A percentile compares a stretch with the other conserved stretches of the same genome.
phyloP scores from a whole-genome alignment of 2,888 invertebrate species.

The Hypselothyrea guttata region DNA sequence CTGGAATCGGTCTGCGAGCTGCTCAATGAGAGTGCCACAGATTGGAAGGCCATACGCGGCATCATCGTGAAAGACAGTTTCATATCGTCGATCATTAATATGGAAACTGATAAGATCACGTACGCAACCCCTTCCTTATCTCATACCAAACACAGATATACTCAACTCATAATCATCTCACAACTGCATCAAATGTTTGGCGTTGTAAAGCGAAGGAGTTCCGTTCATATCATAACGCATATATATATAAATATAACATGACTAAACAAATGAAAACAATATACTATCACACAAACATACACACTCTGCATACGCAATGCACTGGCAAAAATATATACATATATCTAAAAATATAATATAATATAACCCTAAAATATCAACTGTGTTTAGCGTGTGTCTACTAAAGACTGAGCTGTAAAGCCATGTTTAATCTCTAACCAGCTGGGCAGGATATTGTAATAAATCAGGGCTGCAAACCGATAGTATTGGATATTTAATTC shows the following conservation, averaged over 20 bases:
- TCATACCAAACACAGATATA: slow-evolving; percentile 15
- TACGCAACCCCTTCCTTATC: slow-evolving; percentile 83
- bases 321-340: slow-evolving; percentile 55
- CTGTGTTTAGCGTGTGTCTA: slow-evolving; percentile 24
- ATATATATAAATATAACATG: slow-evolving; percentile 42
- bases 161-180: slow-evolving; percentile 13
- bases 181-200: slow-evolving; percentile 22
- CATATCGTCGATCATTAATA: slow-evolving; percentile 96
- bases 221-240: slow-evolving; percentile 29
- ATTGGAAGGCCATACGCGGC: slow-evolving; percentile 96
- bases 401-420: slow-evolving; percentile 25
- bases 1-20: slow-evolving; percentile 96
- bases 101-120: slow-evolving; percentile 95
- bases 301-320: slow-evolving; percentile 70
- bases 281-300: slow-evolving; percentile 25
- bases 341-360: slow-evolving; percentile 20
- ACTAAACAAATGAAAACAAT: slow-evolving; percentile 28
- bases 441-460: slow-evolving; percentile 13
- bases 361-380: slow-evolving; percentile 23
- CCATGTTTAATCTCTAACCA: slow-evolving; percentile 30
- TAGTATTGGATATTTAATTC: neutral
- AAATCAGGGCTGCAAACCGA: slow-evolving; percentile 1
- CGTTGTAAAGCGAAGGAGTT: neutral
- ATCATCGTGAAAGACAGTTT: slow-evolving; percentile 97
- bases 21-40: slow-evolving; percentile 93